Evolutionary conservation across 2,888 invertebrate genomes (phyloP), one percentile per base, ranked within the genome.

Genomic region (Patella ulyssiponensis): DNA sequence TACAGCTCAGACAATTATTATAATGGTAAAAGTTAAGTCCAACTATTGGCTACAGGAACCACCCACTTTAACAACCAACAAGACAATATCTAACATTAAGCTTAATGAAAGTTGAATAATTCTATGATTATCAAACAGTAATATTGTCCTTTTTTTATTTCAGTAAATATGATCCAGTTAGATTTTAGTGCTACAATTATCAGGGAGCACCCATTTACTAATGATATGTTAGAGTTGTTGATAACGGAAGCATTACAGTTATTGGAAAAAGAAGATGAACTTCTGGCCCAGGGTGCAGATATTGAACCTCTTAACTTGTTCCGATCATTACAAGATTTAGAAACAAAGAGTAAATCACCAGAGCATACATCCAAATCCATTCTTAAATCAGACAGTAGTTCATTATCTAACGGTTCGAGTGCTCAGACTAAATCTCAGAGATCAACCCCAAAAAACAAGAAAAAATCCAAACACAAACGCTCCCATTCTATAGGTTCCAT

Each of bases 141-240:
- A 20, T 69, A 23, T 20, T 44, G 44, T 15, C 7, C 17, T 12
- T 54, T 71, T 64, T 73, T 17, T 23, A n/a, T 84, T 85, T 17
- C 87, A 90, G 90, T 86, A 14, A 86, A 88, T 78, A 77, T 85
- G 73, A 88, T 89, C 3, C 86, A 87, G 71, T 75, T 90, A 23
- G 88, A 86, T 15, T 86, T 86, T 76, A 77, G 78, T 52, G 84
- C 86, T 17, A 81, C 83, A 14, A 77, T 84, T 73, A 87, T 88
- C 78, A 78, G 73, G 7, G 82, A 86, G 17, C 86, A 87, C 75
- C 87, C 88, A 15, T 81, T 88, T 69, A 85, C 85, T 0, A 54
- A 73, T 17, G 79, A 81, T 7, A 82, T 81, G 14, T 80, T 84
- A 3, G 71, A 83, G 23, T 76, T 81, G 20, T 76, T 88, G n/a